These are phyloP conservation scores for Scleropages formosus DNA, from an alignment of 2,797 vertebrate species.

Conservation along the genomic window DNA sequence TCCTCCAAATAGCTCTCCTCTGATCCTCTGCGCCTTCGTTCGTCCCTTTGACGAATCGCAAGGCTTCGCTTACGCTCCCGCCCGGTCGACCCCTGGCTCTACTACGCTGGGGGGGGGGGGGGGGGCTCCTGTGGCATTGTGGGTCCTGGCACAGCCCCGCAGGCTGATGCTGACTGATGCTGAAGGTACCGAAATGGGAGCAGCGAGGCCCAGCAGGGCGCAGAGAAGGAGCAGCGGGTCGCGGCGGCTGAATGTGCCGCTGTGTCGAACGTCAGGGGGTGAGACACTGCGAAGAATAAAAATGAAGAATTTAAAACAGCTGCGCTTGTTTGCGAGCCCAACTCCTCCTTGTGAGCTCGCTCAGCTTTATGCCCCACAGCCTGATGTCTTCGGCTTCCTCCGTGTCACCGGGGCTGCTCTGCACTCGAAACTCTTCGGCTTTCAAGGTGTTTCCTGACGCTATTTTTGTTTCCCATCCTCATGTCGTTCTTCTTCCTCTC, in stretches of 20 bases:
- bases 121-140: no score
- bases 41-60: no score
- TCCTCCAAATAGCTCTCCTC: no score
- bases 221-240: not conserved
- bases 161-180: no score
- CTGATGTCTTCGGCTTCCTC: not conserved
- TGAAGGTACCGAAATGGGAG: no score
- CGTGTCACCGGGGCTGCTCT: slow-evolving; percentile 32
- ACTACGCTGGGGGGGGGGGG: no score
- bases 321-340: not conserved
- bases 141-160: no score
- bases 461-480: slow-evolving; percentile 48
- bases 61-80: no score
- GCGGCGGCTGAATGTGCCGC: not conserved
- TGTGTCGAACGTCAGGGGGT: not conserved
- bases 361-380: no score
- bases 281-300: not conserved
- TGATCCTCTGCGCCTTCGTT: no score
- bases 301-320: not conserved
- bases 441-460: slow-evolving; percentile 38
- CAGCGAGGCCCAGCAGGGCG: not conserved
- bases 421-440: slow-evolving; percentile 28
- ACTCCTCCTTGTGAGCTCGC: no score
- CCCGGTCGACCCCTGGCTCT: no score
- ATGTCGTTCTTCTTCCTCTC: not conserved